Base-by-base conservation (phyloP, 2,888 invertebrate species). In the Rhopalosiphum nymphaeae region DNA sequence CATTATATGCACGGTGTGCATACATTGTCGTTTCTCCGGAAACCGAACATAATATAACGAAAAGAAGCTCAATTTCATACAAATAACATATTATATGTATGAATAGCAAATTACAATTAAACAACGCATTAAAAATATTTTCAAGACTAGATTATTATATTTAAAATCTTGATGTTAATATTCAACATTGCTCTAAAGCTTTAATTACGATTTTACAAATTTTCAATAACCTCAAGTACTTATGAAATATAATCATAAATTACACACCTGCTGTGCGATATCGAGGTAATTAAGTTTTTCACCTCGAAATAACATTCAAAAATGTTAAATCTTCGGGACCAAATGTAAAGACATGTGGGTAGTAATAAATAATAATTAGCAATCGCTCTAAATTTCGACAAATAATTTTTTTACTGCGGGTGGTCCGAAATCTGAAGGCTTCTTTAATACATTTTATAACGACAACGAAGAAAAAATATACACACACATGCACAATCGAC, bases 381-480 rank as follows among this genome's bases (percentile, higher is more conserved):
- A 36, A 78, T 25, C 57, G 61, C 46, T 57, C 56, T 56, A 57
- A 85, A 91, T 86, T 44, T 86, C 26, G 26, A 44, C 29, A 56
- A 29, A n/a, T 25, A 3, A 88, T 29, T 89, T 44, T 36, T 46
- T 46, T 57, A 86, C 61, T 91, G 46, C 46, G 91, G 91, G 91
- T 91, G 91, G 86, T 91, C 91, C 4, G n/a, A 67, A 46, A 29
- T 90, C n/a, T 13, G 46, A 53, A 86, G 85, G 57, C 36, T 85
- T 91, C 29, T 21, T 44, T n/a, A 56, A 49, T 78, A 78, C 26
- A 36, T 78, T 91, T 53, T 46, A 44, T 86, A 56, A 57, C 91
- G 21, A 56, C 26, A 5, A n/a, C 26, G 46, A n/a, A 91, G 49
- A 89, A 91, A 85, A 91, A 61, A 84, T 67, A 57, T 44, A 57